Evolutionary conservation across 2,888 invertebrate species (phyloP).

Genomic region (Eudasyphora cyanicolor): DNA sequence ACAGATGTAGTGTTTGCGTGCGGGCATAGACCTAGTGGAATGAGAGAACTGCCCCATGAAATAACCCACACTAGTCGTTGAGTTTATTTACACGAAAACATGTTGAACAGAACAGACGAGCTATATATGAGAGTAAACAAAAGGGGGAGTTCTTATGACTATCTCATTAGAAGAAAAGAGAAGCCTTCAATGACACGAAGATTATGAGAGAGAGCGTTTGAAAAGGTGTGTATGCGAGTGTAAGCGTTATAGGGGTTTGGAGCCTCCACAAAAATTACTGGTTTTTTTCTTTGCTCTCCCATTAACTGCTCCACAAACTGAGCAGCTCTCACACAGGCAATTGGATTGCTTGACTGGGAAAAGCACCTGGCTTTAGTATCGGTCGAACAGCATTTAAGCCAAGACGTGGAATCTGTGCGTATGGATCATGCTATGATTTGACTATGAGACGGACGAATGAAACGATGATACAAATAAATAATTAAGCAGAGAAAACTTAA

Average conservation of each 20-base stretch:
- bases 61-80: neutral
- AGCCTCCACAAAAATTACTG: slow-evolving; percentile 57
- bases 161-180: slow-evolving; percentile 16
- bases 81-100: neutral
- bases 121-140: neutral
- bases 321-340: slow-evolving; percentile 45
- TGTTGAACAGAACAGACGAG: slow-evolving; percentile 18
- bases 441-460: slow-evolving; percentile 71
- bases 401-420: slow-evolving; percentile 55
- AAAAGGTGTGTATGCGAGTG: neutral
- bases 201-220: neutral
- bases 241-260: slow-evolving; percentile 36
- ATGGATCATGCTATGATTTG: slow-evolving; percentile 31
- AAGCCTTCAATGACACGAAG: neutral
- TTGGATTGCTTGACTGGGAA: slow-evolving; percentile 60
- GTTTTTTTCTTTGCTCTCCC: slow-evolving; percentile 52
- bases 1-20: neutral
- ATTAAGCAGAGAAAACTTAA: neutral
- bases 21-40: too few relatives aligned
- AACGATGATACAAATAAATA: neutral
- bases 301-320: neutral
- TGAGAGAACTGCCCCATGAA: slow-evolving; percentile 16
- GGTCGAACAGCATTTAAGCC: slow-evolving; percentile 72
- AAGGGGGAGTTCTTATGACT: slow-evolving; percentile 53
- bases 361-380: slow-evolving; percentile 72